phyloP scores from a whole-genome alignment of 2,888 invertebrate genomes.

The Nebria salina region DNA sequence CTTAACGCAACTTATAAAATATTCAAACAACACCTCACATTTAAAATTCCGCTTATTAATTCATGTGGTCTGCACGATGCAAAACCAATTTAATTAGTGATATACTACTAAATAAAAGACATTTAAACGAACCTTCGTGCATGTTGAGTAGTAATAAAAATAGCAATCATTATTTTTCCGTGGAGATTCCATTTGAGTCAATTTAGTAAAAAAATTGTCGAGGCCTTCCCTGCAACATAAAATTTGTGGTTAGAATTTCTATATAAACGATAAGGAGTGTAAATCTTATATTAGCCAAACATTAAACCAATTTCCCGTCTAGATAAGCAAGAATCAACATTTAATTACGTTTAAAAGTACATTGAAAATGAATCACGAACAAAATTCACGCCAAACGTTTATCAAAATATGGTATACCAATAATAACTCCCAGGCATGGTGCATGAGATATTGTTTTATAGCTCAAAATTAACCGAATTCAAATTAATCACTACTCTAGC shows the following conservation, averaged over 20 bases:
- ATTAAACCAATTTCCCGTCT: not conserved
- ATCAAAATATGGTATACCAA: slow-evolving; percentile 43
- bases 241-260: slow-evolving; percentile 38
- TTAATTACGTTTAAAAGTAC: slow-evolving; percentile 2
- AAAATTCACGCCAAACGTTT: slow-evolving; percentile 23
- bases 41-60: not conserved
- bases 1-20: slow-evolving; percentile 4
- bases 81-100: not conserved
- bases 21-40: slow-evolving; percentile 8
- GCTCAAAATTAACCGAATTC: slow-evolving; percentile 9
- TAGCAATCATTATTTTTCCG: slow-evolving; percentile 87
- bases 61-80: not conserved
- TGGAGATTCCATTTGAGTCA: slow-evolving; percentile 72
- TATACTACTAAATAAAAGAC: not conserved
- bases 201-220: slow-evolving; percentile 63
- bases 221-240: slow-evolving; percentile 52
- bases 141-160: slow-evolving; percentile 88
- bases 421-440: slow-evolving; percentile 43
- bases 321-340: not conserved
- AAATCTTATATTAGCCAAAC: not conserved
- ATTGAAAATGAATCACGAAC: not conserved
- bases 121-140: slow-evolving; percentile 75
- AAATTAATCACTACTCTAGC: slow-evolving; percentile 16
- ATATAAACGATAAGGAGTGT: not conserved
- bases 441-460: slow-evolving; percentile 2